These are phyloP conservation scores for Hylaeus volcanicus DNA, from an alignment of 1,140 invertebrate species.

Conservation along the genomic window DNA sequence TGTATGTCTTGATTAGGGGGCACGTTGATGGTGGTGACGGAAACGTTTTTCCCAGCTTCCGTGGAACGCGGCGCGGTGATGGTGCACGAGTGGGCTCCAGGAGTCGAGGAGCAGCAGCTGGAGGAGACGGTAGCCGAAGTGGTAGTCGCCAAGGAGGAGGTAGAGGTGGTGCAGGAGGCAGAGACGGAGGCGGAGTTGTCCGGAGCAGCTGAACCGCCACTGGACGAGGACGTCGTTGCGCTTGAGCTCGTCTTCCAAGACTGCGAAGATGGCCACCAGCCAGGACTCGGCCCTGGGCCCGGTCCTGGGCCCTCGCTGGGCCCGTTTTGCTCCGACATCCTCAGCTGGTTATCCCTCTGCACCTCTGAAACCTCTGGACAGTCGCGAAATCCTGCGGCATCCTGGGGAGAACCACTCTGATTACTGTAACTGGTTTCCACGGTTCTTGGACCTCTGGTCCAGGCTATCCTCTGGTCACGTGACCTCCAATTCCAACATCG, in stretches of 20 bases:
- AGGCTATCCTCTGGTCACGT: not conserved
- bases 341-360: conserved; percentile 72
- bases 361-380: conserved; percentile 47
- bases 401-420: conserved; percentile 63
- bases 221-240: conserved; percentile 48
- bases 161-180: conserved; percentile 58
- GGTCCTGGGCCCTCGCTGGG: conserved; percentile 71
- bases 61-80: conserved; percentile 65
- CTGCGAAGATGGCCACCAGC: conserved; percentile 76
- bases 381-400: conserved; percentile 72
- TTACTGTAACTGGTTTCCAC: not conserved
- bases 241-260: conserved; percentile 72
- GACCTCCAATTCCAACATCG: not conserved
- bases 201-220: conserved; percentile 34
- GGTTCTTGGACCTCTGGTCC: not conserved
- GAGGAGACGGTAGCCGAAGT: conserved; percentile 45
- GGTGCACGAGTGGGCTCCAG: conserved; percentile 46
- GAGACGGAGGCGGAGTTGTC: conserved; percentile 55
- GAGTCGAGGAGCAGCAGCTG: conserved; percentile 52
- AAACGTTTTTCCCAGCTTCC: conserved; percentile 78
- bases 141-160: conserved; percentile 66
- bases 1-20: conserved; percentile 76
- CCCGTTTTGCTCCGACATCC: conserved; percentile 80
- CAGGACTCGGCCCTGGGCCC: conserved; percentile 66
- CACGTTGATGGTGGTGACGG: conserved; percentile 79